Percentiles rank a stretch among this genome's conserved stretches.
Evolutionary conservation across 2,113 vertebrate species (phyloP).

Genomic region (Gallinago media): DNA sequence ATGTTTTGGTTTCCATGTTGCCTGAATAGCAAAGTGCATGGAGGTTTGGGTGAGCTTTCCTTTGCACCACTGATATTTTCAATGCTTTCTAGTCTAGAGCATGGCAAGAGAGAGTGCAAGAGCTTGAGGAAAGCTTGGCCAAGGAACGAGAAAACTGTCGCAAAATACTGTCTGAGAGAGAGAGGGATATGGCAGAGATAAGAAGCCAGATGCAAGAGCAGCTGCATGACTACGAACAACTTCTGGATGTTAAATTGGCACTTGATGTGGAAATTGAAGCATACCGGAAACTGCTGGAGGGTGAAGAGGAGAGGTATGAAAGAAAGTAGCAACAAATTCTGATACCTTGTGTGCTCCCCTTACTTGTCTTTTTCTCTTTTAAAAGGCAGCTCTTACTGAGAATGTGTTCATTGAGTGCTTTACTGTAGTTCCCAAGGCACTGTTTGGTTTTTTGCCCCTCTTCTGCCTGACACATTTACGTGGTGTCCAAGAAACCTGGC

Average conservation of each 20-base stretch:
- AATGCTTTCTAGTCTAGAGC: conserved; percentile 75
- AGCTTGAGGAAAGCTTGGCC: conserved; percentile 83
- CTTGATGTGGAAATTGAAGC: conserved; percentile 94
- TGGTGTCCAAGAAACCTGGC: not conserved
- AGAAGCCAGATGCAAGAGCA: conserved; percentile 86
- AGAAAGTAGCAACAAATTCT: not conserved
- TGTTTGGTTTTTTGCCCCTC: not conserved
- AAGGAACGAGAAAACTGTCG: conserved; percentile 82
- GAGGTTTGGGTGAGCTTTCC: not conserved
- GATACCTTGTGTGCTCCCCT: not conserved
- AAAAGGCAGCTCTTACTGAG: not conserved
- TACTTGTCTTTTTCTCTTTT: not conserved
- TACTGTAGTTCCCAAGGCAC: not conserved
- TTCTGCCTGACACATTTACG: not conserved
- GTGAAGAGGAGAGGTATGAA: conserved; percentile 90
- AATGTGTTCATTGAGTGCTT: not conserved
- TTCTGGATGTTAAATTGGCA: conserved; percentile 91
- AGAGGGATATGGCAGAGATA: conserved; percentile 83
- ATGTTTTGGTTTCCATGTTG: rapidly evolving
- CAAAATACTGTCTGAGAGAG: conserved; percentile 81
- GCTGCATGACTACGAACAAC: conserved; percentile 86
- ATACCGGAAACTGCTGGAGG: conserved; percentile 91
- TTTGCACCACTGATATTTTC: not conserved
- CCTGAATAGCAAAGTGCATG: not conserved
- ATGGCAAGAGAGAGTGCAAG: conserved; percentile 85